These are phyloP conservation scores for Trinorchestia longiramus DNA, from an alignment of 1,140 invertebrate species.

Conservation along the genomic window DNA sequence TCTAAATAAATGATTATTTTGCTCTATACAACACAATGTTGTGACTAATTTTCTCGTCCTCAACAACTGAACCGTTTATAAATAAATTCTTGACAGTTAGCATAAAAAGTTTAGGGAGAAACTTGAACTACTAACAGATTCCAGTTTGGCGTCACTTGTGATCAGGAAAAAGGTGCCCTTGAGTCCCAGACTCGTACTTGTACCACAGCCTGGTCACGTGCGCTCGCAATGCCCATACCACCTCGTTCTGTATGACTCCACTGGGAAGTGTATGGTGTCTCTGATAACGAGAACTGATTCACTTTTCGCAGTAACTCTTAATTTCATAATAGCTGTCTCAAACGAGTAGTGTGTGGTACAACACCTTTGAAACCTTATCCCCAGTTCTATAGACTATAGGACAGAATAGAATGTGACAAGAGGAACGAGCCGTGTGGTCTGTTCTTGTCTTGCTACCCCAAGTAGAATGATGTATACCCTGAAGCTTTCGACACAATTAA, in stretches of 20 bases:
- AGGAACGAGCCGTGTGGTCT: no score
- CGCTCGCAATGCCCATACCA: background rate
- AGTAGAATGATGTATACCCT: no score
- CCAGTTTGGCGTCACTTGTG: background rate
- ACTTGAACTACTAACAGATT: background rate
- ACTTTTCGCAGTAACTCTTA: background rate
- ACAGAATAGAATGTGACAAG: no score
- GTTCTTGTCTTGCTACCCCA: no score
- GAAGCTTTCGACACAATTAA: no score
- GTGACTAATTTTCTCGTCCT: background rate
- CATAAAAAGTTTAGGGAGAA: no score
- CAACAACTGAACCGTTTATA: background rate
- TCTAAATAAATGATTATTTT: background rate
- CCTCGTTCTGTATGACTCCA: background rate
- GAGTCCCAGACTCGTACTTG: background rate
- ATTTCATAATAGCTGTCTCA: no score
- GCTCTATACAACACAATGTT: background rate
- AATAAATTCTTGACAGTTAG: background rate
- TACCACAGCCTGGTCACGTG: background rate
- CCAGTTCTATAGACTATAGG: no score
- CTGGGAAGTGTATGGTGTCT: background rate
- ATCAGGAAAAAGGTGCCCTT: background rate
- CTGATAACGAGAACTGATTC: background rate
- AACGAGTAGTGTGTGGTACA: no score
- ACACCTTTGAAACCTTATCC: no score